Percentiles rank a stretch among this genome's conserved stretches.
Conservation (phyloP, 2,888 invertebrate species). For the Diadromus collaris region DNA sequence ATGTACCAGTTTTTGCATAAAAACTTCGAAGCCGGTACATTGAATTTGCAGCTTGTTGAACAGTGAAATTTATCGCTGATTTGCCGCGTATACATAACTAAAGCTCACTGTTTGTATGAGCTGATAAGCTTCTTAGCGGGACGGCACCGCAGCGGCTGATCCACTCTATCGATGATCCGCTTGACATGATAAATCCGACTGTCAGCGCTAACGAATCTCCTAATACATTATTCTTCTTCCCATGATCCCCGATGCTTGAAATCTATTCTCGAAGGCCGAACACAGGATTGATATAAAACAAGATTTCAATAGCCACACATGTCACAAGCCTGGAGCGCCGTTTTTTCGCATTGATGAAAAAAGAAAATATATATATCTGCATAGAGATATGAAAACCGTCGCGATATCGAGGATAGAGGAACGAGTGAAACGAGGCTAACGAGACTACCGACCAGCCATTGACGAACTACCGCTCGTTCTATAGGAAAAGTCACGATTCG, state of each 20-base stretch:
- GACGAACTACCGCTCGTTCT: slow-evolving; percentile 22
- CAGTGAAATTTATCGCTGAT: background rate
- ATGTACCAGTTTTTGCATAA: no score
- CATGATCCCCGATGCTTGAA: background rate
- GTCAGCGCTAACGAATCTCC: slow-evolving; percentile 7
- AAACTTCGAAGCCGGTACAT: no score
- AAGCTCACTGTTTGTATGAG: background rate
- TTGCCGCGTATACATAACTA: background rate
- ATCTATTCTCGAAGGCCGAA: background rate
- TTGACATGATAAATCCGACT: slow-evolving; percentile 29
- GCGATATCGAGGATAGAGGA: slow-evolving; percentile 3
- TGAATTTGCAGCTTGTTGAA: background rate
- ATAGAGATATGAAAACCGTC: background rate
- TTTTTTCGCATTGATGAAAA: slow-evolving; percentile 17
- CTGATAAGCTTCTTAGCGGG: slow-evolving; percentile 20
- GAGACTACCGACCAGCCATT: slow-evolving; percentile 40
- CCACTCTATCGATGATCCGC: slow-evolving; percentile 7
- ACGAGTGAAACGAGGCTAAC: slow-evolving; percentile 48
- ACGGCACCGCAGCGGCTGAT: background rate
- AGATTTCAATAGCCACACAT: slow-evolving; percentile 1
- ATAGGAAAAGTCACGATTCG: slow-evolving; percentile 16
- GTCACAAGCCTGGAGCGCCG: background rate
- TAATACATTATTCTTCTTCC: slow-evolving; percentile 3
- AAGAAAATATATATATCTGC: slow-evolving; percentile 1
- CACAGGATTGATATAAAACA: background rate